Base-by-base conservation (phyloP, 2,888 invertebrate species). In the Drosophila mimetica region DNA sequence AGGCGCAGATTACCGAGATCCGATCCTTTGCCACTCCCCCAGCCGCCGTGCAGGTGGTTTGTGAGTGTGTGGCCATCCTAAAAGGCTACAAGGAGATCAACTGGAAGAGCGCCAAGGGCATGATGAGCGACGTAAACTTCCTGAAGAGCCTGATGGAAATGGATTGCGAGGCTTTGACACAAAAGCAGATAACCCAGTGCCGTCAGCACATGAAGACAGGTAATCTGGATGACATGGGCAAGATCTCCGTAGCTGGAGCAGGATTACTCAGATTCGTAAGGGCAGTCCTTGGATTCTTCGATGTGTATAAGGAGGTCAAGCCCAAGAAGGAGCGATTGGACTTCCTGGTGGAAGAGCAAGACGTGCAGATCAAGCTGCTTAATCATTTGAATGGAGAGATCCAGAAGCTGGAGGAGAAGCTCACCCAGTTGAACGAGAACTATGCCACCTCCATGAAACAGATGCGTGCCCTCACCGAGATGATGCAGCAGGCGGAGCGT, bases 81-180 rank as follows among this genome's bases (percentile, higher is more conserved):
- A 94, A 95, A 72, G 96, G 96, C 1, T 93, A 95, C 46, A 96
- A 96, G 79, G 98, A 98, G 76, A 94, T 97, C 3, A 96, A 95
- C 42, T 98, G 98, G 98, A 97, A 97, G 90, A 94, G 95, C 1
- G 97, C 97, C 0, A 97, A 96, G 91, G 96, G 94, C 2, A 96
- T 98, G 95, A 97, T 98, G 97, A 95, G 96, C 0, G 98, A 98
- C 89, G 95, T 96, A 0, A 96, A 94, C 90, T 98, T 98, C 91
- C 91, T 98, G 36, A 93, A 94, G 53, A 94, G 94, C 54, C 93
- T 98, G 34, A 95, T 96, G 91, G 97, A 97, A 90, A 95, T 98
- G 95, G 96, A 98, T 89, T 96, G 95, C 82, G 95, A 96, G 84
- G 93, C 94, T 4, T 94, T 97, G 67, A 96, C 96, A 0, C 93